Evolutionary conservation across 2,888 invertebrate species (phyloP).

Genomic region (Synergus laeviventris): DNA sequence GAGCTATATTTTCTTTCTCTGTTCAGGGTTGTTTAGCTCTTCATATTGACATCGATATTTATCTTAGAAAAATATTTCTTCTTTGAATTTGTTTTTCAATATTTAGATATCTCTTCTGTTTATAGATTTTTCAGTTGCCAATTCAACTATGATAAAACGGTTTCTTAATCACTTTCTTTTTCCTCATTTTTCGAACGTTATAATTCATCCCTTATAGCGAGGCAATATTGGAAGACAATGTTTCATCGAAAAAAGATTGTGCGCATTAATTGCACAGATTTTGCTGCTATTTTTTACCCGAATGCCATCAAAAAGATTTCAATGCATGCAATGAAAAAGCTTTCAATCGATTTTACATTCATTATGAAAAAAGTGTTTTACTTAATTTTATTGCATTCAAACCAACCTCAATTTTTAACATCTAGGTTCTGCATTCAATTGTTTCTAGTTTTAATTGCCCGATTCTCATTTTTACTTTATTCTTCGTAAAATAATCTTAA

Average conservation of each 20-base stretch:
- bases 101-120: not conserved
- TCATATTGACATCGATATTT: not conserved
- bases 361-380: not conserved
- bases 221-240: slow-evolving; percentile 20
- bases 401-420: not conserved
- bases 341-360: slow-evolving; percentile 28
- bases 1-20: slow-evolving; percentile 13
- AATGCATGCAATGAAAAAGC: slow-evolving; percentile 6
- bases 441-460: not conserved
- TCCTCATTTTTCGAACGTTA: not conserved
- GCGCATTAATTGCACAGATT: not conserved
- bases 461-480: not conserved
- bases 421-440: not conserved
- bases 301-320: not conserved
- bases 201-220: not conserved
- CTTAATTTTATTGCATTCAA: not conserved
- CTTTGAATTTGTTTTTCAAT: not conserved
- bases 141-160: not conserved
- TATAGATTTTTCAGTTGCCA: slow-evolving; percentile 1
- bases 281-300: not conserved
- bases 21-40: slow-evolving; percentile 15
- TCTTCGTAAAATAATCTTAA: not conserved
- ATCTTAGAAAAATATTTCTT: not conserved
- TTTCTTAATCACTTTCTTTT: not conserved
- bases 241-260: slow-evolving; percentile 12